Evolutionary conservation across 1,140 invertebrate species (phyloP), one percentile per base, ranked within the genome.

Genomic region (Andrena cerasifolii): DNA sequence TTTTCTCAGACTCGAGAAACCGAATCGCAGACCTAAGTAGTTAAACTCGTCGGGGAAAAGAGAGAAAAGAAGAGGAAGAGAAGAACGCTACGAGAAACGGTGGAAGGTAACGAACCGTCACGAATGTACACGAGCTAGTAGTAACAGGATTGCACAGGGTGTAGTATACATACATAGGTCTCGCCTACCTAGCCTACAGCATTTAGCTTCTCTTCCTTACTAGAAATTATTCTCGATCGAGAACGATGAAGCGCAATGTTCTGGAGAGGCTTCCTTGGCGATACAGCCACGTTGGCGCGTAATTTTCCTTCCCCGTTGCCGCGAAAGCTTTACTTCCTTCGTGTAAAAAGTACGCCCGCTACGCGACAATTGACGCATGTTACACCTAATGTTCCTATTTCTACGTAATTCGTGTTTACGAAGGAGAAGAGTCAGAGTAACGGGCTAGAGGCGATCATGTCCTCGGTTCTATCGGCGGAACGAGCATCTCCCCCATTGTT

Each of bases 321-420:
- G 71, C 54, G 36, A 54, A 8, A 18, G 16, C 18, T 31, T 18
- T 5, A 3, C 8, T 61, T 31, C 61, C 28, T 58, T 58, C 36
- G 36, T 10, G 36, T 40, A 10, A 40, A 40, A 40, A 40, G 4
- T 40, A 24, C 2, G n/a, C 10, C 0, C n/a, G 49, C 26, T 5
- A 5, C 31, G 31, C 16, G 28, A 43, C 47, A 47, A 53, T 33
- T 71, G 36, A 67, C 49, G 49, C 66, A 61, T 58, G 72, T 76
- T 78, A 82, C 56, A 79, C 62, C 54, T 83, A 79, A 87, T 77
- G 85, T 88, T 86, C 86, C 86, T 87, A 87, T 87, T 81, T 76
- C 73, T 71, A 85, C 58, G 40, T 62, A 73, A 77, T 61, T 65
- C 62, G 49, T 73, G 77, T 54, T 43, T 43, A 26, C 53, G 53